phyloP scores from a whole-genome alignment of 2,888 invertebrate genomes.

The Atethmia centrago region DNA sequence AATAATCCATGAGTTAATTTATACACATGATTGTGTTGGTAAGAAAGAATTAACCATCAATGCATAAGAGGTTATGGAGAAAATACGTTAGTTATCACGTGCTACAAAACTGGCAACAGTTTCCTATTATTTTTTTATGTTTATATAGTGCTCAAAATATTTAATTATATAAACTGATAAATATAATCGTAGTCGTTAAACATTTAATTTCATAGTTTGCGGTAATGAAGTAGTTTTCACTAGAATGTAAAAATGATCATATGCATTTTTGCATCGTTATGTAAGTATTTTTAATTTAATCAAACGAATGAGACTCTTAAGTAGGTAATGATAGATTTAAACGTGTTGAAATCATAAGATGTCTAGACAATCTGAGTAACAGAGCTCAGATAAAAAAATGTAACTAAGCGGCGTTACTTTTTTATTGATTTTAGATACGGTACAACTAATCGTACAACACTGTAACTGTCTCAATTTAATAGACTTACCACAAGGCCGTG shows the following conservation, averaged over 20 bases:
- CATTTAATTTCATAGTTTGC: constrained; percentile 36
- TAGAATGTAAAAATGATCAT: constrained; percentile 72
- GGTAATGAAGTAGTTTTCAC: constrained; percentile 31
- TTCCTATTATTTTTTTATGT: constrained; percentile 22
- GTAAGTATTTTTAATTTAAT: constrained; percentile 67
- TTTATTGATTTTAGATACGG: constrained; percentile 58
- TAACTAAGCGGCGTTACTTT: not conserved
- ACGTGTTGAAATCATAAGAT: not conserved
- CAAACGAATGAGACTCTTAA: not conserved
- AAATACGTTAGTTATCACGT: constrained; percentile 1
- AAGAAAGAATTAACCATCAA: not conserved
- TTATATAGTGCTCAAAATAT: constrained; percentile 23
- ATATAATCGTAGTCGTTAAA: constrained; percentile 5
- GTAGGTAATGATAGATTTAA: not conserved
- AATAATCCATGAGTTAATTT: not conserved
- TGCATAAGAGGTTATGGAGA: not conserved
- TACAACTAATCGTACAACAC: constrained; percentile 57
- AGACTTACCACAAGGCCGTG: constrained; percentile 61
- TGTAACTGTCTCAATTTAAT: constrained; percentile 68
- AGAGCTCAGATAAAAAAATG: not conserved
- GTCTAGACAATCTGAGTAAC: not conserved
- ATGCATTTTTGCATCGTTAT: constrained; percentile 58
- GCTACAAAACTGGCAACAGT: not conserved
- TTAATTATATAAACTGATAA: constrained; percentile 32
- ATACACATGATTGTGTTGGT: not conserved